Evolutionary conservation across 2,113 vertebrate genomes (phyloP).

Genomic region (Festucalex cinctus): DNA sequence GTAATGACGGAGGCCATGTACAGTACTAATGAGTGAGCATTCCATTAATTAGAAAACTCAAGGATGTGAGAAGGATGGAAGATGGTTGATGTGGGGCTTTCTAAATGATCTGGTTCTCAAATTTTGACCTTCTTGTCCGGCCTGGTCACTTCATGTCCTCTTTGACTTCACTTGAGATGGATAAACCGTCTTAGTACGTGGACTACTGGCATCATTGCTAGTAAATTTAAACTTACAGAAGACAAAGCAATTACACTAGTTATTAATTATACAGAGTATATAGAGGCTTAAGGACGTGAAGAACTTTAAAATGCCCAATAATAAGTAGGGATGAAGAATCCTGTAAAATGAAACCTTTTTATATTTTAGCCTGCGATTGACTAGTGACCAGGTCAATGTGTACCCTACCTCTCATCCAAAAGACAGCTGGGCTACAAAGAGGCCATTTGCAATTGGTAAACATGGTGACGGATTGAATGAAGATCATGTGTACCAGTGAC

Average conservation of each 20-base stretch:
- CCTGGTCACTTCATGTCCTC: slow-evolving; percentile 25
- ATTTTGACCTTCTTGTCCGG: slow-evolving; percentile 15
- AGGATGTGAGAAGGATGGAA: slow-evolving; percentile 64
- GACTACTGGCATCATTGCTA: slow-evolving; percentile 33
- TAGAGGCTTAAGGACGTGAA: slow-evolving; percentile 1
- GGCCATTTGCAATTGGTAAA: no score
- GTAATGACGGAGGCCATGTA: slow-evolving; percentile 50
- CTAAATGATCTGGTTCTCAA: slow-evolving; percentile 60
- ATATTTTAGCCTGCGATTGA: no score
- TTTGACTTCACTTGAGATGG: slow-evolving; percentile 16
- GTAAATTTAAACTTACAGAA: slow-evolving; percentile 47
- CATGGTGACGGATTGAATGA: no score
- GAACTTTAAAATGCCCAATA: neutral
- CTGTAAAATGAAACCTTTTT: no score
- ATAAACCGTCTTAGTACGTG: slow-evolving; percentile 40
- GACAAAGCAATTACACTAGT: slow-evolving; percentile 21
- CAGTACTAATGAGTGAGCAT: slow-evolving; percentile 60
- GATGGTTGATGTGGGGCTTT: slow-evolving; percentile 66
- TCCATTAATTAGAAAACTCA: slow-evolving; percentile 64
- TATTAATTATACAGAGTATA: slow-evolving; percentile 43
- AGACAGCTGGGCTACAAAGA: no score
- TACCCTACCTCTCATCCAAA: no score
- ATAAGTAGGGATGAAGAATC: no score
- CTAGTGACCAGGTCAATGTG: no score
- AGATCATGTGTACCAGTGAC: neutral